Conservation (phyloP, 2,888 invertebrate genomes). For the Caenorhabditis panamensis region DNA sequence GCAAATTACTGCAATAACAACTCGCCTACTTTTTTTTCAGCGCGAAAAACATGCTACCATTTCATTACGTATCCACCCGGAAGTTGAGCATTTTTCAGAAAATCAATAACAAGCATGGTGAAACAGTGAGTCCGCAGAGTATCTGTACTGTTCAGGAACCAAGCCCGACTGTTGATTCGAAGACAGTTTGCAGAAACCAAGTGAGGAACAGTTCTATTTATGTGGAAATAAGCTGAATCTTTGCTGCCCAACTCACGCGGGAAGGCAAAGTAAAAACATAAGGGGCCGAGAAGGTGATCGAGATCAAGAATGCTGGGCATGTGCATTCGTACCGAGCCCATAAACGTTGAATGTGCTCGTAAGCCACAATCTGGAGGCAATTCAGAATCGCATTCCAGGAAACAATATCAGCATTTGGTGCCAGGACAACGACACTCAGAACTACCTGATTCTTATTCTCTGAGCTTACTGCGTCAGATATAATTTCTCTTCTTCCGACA, state of each 20-base stretch:
- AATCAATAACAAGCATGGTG: no score
- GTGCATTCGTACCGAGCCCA: conserved; percentile 23
- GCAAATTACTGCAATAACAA: no score
- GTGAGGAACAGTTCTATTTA: conserved; percentile 3
- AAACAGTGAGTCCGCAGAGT: no score
- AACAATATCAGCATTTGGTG: conserved; percentile 32
- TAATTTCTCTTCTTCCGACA: not conserved
- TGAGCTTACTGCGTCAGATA: not conserved
- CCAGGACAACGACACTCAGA: conserved; percentile 14
- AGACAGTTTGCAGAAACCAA: not conserved
- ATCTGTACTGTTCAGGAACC: no score
- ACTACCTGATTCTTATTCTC: not conserved
- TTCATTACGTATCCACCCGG: no score
- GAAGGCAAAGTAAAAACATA: not conserved
- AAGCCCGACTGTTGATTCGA: no score
- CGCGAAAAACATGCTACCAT: no score
- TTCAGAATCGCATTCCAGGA: conserved; percentile 34
- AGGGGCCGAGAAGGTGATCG: conserved; percentile 5
- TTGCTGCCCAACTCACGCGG: not conserved
- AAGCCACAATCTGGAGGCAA: conserved; percentile 50
- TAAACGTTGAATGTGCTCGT: conserved; percentile 56
- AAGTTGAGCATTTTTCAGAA: no score
- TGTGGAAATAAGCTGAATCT: conserved; percentile 5
- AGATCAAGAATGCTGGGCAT: conserved; percentile 19
- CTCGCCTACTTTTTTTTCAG: no score